Evolutionary conservation across 2,113 vertebrate genomes (phyloP), one percentile per base, ranked within the genome.

Genomic region (Vimba vimba): DNA sequence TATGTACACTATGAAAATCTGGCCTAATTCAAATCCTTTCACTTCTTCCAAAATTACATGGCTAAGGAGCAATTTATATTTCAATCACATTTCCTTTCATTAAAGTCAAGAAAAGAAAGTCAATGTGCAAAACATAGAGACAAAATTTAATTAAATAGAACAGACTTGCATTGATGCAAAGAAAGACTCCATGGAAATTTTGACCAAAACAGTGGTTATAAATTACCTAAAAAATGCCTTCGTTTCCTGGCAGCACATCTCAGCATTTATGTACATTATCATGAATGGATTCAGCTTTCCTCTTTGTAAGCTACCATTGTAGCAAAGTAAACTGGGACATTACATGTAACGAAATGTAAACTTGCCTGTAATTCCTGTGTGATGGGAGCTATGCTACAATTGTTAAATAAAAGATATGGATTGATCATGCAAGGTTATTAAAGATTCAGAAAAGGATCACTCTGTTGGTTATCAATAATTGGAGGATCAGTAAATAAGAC

Each of bases 1-100:
- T 47, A 4, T 27, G 71, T 17, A 80, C 57, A 10, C 12, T 1
- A 25, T 45, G n/a, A 62, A 82, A 82, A 17, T 47, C 79, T 81
- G 45, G 43, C n/a, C n/a, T 80, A 6, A 79, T 79, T 79, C 23
- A 79, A 7, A 79, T 43, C 77, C 23, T 43, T 79, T 60, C 55
- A 79, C 19, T 60, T 36, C 21, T n/a, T 79, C 11, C 33, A 15
- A 80, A 79, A 64, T 9, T 2, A 13, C 11, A 7, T 60, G 78
- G 27, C 45, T 69, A 52, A 52, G n/a, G 17, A 33, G 27, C 25
- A 7, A 55, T 68, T 68, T 52, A 23, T 69, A 47, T 52, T 82
- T 52, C 45, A 62, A 68, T 23, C 21, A 23, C 79, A 69, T 82
- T 82, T 50, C 10, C 17, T 82, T 82, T 33, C n/a, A 33, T 82